Evolutionary conservation across 2,888 invertebrate species (phyloP).

Genomic region (Prenolepis imparis): DNA sequence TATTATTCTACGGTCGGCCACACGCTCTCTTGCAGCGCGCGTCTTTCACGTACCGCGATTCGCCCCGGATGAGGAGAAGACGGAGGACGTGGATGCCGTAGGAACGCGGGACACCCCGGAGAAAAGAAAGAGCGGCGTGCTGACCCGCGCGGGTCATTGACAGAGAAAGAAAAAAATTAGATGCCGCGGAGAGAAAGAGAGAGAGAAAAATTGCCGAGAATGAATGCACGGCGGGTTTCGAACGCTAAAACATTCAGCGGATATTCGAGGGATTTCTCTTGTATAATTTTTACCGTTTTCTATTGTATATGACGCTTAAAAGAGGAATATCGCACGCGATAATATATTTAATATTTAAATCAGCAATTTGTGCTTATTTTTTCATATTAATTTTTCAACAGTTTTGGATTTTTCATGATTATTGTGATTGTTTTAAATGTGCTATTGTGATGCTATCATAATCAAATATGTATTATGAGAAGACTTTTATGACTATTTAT

Average conservation of each 20-base stretch:
- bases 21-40: conserved; percentile 48
- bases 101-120: conserved; percentile 49
- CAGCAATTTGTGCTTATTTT: neutral
- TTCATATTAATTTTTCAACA: neutral
- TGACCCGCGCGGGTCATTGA: conserved; percentile 72
- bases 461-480: neutral
- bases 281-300: neutral
- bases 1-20: conserved; percentile 65
- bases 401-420: neutral
- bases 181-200: conserved; percentile 9
- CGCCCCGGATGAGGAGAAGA: conserved; percentile 53
- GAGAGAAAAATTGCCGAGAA: conserved; percentile 45
- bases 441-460: neutral
- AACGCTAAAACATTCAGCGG: conserved; percentile 32
- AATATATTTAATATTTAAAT: neutral
- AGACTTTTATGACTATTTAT: neutral
- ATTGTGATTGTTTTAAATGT: neutral
- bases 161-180: conserved; percentile 55
- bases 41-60: conserved; percentile 60
- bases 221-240: conserved; percentile 41
- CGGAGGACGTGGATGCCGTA: conserved; percentile 47
- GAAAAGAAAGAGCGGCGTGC: conserved; percentile 60
- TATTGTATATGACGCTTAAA: neutral
- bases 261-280: conserved; percentile 12
- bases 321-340: neutral